Evolutionary conservation across 2,113 vertebrate genomes (phyloP).

Genomic region (Microtus ochrogaster): DNA sequence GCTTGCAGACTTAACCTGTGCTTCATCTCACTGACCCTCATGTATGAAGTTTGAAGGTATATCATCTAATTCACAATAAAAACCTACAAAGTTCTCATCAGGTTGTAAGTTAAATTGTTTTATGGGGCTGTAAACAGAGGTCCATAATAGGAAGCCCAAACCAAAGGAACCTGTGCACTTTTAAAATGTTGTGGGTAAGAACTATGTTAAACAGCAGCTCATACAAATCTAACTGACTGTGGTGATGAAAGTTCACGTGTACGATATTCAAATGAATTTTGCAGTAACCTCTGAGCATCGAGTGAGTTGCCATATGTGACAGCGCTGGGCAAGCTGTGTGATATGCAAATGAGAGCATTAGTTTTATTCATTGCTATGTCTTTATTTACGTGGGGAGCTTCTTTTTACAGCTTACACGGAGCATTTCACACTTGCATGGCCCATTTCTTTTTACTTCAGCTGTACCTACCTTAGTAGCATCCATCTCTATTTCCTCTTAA

Average conservation of each 20-base stretch:
- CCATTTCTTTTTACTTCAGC: constrained; percentile 57
- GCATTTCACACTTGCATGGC: constrained; percentile 36
- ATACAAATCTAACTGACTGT: neutral
- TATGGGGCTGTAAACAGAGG: neutral
- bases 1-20: neutral
- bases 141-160: neutral
- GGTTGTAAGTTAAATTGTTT: neutral
- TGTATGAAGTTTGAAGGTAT: neutral
- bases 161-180: neutral
- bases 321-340: constrained; percentile 49
- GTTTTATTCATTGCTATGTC: constrained; percentile 32
- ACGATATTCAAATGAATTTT: constrained; percentile 24
- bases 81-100: neutral
- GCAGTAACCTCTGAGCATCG: constrained; percentile 50
- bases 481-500: neutral
- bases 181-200: neutral
- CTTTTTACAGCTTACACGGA: constrained; percentile 53
- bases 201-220: neutral
- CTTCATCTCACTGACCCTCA: neutral
- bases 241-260: neutral
- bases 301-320: constrained; percentile 34
- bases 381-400: constrained; percentile 61
- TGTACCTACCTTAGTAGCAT: constrained; percentile 22
- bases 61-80: neutral
- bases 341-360: constrained; percentile 53